phyloP scores from a whole-genome alignment of 2,113 vertebrate species.

The Opisthocomus hoazin region DNA sequence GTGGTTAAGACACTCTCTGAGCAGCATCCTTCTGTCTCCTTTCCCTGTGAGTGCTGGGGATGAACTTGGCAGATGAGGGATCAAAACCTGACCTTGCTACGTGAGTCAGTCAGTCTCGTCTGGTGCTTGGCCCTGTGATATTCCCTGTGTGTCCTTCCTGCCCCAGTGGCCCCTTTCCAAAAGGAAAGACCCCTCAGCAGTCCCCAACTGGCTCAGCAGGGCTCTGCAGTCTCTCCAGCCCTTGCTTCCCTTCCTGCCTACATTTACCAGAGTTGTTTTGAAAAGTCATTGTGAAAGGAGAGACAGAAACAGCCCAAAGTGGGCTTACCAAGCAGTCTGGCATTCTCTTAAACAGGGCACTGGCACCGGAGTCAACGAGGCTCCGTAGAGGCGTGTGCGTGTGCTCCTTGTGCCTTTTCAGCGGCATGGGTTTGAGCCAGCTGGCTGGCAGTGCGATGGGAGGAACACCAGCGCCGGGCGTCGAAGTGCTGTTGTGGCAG shows the following conservation, averaged over 20 bases:
- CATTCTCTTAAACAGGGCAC: background rate
- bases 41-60: background rate
- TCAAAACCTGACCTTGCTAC: background rate
- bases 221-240: background rate
- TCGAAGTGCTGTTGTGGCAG: background rate
- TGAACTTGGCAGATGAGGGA: background rate
- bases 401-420: background rate
- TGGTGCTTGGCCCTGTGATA: background rate
- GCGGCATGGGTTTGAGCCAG: background rate
- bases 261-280: background rate
- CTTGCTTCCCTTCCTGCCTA: background rate
- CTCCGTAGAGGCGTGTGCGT: fast-evolving
- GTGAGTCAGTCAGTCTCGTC: background rate
- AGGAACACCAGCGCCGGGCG: background rate
- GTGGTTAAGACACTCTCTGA: fast-evolving
- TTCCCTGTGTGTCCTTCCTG: background rate
- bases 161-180: background rate
- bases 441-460: background rate
- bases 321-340: background rate
- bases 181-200: background rate
- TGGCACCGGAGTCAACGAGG: background rate
- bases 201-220: background rate
- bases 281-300: background rate
- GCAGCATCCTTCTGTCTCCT: background rate
- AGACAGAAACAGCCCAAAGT: background rate